Base-by-base conservation (phyloP, 2,797 vertebrate species). In the Sciurus vulgaris region DNA sequence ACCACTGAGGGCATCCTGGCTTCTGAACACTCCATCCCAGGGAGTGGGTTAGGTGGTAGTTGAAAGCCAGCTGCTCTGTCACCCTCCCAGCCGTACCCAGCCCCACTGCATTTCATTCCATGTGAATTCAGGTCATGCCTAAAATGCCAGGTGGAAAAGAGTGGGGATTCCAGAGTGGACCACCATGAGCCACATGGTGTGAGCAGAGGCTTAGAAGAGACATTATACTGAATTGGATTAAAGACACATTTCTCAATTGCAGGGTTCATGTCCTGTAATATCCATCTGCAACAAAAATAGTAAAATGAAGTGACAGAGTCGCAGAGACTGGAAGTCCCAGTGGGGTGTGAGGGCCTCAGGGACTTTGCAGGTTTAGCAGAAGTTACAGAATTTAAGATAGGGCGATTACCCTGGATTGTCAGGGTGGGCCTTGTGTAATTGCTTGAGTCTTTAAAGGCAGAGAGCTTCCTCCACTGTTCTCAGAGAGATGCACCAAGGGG, bases 201-300 rank as follows among this genome's bases (percentile, higher is more conserved):
- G 28, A 51, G 44, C 5, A 35, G n/a, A 18, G 26, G 35, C 77
- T 86, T 7, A 8, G 77, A 77, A 38, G 41, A 41, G 59, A 44
- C 74, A 76, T 47, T 12, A 54, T 5, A 24, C 6, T 15, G 41
- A 77, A 70, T 85, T 73, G 35, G 15, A 65, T 51, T 41, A 69
- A 82, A 97, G 72, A 76, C 49, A 49, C 49, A 54, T 81, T 93
- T 78, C 38, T 56, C 22, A 18, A 28, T 20, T 5, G 7, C 26
- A 13, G 13, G 1, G 3, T 65, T 51, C 30, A 6, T 54, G 51
- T 35, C 24, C 2, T 35, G 26, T 24, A 38, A 81, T 69, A 8
- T 79, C 9, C 49, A 65, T 18, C 15, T 38, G 5, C 61, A 44
- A 65, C 30, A 70, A 38, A 74, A 28, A 38, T 24, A 35, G 63